Percentiles rank a stretch among this genome's conserved stretches.
phyloP scores from a whole-genome alignment of 2,113 vertebrate species.

The Numida meleagris region DNA sequence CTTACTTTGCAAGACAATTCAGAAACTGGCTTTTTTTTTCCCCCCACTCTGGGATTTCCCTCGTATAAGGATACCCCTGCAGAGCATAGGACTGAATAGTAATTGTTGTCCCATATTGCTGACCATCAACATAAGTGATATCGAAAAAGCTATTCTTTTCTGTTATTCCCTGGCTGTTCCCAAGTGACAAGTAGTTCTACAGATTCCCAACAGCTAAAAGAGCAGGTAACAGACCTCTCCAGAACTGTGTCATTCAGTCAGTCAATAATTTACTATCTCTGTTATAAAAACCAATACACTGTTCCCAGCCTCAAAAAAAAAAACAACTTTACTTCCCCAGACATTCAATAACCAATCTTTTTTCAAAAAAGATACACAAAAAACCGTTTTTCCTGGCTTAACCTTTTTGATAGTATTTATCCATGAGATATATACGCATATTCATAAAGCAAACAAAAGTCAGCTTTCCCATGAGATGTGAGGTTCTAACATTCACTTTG shows the following conservation, averaged over 20 bases:
- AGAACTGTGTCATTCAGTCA: neutral
- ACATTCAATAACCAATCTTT: neutral
- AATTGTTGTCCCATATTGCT: neutral
- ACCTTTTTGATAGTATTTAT: neutral
- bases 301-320: neutral
- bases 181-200: neutral
- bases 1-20: neutral
- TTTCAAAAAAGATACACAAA: neutral
- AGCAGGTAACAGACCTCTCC: neutral
- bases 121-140: neutral
- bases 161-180: neutral
- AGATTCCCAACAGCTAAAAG: neutral
- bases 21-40: neutral
- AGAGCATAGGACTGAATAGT: fast-evolving
- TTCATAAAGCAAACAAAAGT: neutral
- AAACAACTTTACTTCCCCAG: neutral
- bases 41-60: neutral
- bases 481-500: neutral
- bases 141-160: neutral
- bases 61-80: fast-evolving
- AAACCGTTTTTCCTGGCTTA: neutral
- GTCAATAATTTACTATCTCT: neutral
- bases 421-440: neutral
- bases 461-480: neutral
- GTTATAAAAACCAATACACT: neutral